phyloP scores from a whole-genome alignment of 1,140 invertebrate species.

The Apis cerana region DNA sequence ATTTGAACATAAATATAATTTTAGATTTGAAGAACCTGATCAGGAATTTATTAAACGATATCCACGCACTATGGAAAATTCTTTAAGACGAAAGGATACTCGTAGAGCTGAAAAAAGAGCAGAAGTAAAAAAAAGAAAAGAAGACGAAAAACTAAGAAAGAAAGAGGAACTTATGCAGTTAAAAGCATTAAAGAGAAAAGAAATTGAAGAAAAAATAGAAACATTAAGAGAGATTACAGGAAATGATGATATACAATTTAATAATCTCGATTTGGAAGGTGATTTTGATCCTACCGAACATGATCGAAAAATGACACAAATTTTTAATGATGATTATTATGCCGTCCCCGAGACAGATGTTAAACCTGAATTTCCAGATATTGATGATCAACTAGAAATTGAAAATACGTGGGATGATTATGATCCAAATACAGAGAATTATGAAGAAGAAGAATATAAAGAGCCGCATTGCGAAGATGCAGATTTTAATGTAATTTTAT shows the following conservation, averaged over 20 bases:
- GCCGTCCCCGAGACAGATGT: conserved; percentile 85
- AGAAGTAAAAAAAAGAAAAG: conserved; percentile 89
- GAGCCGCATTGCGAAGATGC: conserved; percentile 88
- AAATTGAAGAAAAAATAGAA: conserved; percentile 94
- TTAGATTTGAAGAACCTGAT: conserved; percentile 98
- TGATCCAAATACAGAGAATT: conserved; percentile 75
- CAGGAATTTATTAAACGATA: conserved; percentile 92
- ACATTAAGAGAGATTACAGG: conserved; percentile 94
- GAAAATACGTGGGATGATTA: conserved; percentile 90
- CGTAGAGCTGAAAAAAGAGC: conserved; percentile 89
- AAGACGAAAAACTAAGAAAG: conserved; percentile 90
- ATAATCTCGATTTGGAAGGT: conserved; percentile 86
- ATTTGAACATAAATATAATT: conserved; percentile 98
- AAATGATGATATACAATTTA: conserved; percentile 83
- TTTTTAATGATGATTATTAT: conserved; percentile 95
- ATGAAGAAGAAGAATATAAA: conserved; percentile 69
- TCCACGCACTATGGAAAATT: conserved; percentile 93
- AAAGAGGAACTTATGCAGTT: conserved; percentile 93
- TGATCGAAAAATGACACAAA: conserved; percentile 92
- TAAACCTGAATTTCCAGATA: conserved; percentile 91
- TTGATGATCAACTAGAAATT: conserved; percentile 88
- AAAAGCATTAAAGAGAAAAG: conserved; percentile 93
- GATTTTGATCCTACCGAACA: conserved; percentile 97
- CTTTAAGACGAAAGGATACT: conserved; percentile 90
- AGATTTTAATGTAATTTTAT: conserved; percentile 86